These are phyloP conservation scores for Phocides pigmalion DNA, from an alignment of 1,140 invertebrate species.

Conservation along the genomic window DNA sequence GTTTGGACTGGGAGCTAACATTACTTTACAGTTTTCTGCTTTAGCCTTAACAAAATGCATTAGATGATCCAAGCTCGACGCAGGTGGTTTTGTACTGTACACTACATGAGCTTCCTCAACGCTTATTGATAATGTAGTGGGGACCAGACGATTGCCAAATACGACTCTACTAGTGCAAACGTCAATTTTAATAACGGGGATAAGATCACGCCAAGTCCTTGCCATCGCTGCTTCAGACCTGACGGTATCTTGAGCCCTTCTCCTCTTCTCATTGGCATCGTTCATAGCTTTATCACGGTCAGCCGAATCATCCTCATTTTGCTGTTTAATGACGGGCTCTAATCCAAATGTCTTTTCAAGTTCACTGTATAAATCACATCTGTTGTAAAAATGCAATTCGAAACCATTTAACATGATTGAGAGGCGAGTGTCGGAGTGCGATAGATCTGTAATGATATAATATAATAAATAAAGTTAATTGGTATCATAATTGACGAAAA, in stretches of 20 bases:
- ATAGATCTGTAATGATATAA: constrained; percentile 90
- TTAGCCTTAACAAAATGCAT: constrained; percentile 98
- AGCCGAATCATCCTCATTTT: constrained; percentile 75
- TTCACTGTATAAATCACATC: constrained; percentile 93
- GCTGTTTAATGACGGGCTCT: constrained; percentile 89
- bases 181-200: constrained; percentile 98
- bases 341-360: constrained; percentile 96
- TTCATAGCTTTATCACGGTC: constrained; percentile 85
- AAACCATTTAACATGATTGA: constrained; percentile 98
- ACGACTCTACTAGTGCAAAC: constrained; percentile 95
- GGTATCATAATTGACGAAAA: too few species aligned
- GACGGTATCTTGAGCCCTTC: constrained; percentile 86
- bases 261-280: constrained; percentile 84
- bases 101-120: constrained; percentile 97
- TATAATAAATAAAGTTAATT: background rate
- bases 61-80: constrained; percentile 95
- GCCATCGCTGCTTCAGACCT: constrained; percentile 90
- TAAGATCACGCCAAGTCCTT: constrained; percentile 96
- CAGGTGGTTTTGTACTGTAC: constrained; percentile 97
- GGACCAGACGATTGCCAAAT: constrained; percentile 98
- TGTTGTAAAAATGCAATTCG: constrained; percentile 98
- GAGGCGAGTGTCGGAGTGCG: constrained; percentile 96
- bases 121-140: constrained; percentile 95
- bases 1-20: constrained; percentile 96
- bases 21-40: constrained; percentile 97